Conservation (phyloP, 37 sponge, comb jelly and placozoan species). For the Chondrosia reniformis region DNA sequence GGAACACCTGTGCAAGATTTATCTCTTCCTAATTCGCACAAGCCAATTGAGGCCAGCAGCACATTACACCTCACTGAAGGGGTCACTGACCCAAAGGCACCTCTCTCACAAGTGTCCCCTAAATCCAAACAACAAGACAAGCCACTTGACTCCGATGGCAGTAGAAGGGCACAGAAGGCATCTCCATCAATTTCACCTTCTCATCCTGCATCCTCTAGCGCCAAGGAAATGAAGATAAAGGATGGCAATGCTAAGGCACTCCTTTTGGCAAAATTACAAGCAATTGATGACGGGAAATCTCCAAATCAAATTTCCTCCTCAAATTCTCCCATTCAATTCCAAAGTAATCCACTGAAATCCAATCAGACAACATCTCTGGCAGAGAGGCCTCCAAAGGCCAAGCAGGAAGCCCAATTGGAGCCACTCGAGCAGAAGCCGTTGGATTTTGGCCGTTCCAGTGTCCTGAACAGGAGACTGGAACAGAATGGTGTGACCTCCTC, state of each 20-base stretch:
- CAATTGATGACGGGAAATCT: constrained; percentile 48
- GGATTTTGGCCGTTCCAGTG: background rate
- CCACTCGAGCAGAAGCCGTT: background rate
- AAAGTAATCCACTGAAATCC: too few relatives aligned
- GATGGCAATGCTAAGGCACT: constrained; percentile 16
- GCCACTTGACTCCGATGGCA: background rate
- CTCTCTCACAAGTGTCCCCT: too few relatives aligned
- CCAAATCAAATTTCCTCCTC: background rate
- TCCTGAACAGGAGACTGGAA: background rate
- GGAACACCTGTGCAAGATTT: too few relatives aligned
- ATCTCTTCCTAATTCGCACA: too few relatives aligned
- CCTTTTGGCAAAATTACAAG: constrained; percentile 46
- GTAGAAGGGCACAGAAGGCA: background rate
- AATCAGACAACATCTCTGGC: too few relatives aligned
- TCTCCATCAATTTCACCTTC: too few relatives aligned
- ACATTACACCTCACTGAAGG: too few relatives aligned
- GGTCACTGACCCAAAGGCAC: too few relatives aligned
- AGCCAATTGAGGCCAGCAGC: background rate
- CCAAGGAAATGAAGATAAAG: background rate
- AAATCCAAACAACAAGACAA: background rate
- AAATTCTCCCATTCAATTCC: background rate
- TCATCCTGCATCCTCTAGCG: too few relatives aligned
- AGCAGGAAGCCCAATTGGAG: constrained; percentile 4
- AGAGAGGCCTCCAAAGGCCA: too few relatives aligned
- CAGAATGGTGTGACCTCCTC: background rate